Base-by-base conservation (phyloP, 2,888 invertebrate genomes). In the Orchesella flavescens region DNA sequence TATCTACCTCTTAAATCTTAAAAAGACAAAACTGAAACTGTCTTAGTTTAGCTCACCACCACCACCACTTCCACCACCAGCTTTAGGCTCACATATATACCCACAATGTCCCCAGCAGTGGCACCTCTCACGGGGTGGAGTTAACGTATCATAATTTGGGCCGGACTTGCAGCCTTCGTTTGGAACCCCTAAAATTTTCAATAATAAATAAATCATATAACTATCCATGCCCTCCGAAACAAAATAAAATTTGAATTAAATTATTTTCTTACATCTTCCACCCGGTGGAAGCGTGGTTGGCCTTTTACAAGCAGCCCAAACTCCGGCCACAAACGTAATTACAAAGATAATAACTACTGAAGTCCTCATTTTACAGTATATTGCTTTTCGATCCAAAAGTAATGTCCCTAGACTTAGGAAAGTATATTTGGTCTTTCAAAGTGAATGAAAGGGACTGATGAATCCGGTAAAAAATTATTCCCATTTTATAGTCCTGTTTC, bases 41-140 rank as follows among this genome's bases (percentile, higher is more conserved):
- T n/a, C n/a, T n/a, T n/a, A n/a, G n/a, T 7, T 34, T 34, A 34
- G 2, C 34, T 34, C 7, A 34, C 34, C 34, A 34, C 34, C 7
- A 4, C 34, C 34, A 34, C 34, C 34, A 34, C 34, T 34, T 34
- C 34, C 34, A 34, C 7, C 17, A n/a, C 34, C 34, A 34, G 2
- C 17, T 9, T n/a, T 44, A 19, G 80, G 74, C 7, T 44, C 21
- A 34, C 80, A 81, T n/a, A 81, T 59, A 46, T 81, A 81, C 3
- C 80, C 80, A 57, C 74, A 74, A 10, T 68, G 19, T 4, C 66
- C 74, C 74, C 68, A 74, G n/a, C 80, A 81, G 17, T 61, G 68
- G 19, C 81, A 81, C 1, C 61, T 44, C 19, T 68, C 43, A 19
- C 69, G 19, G 1, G 17, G 9, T 7, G 75, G 46, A 24, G 43